phyloP scores from a whole-genome alignment of 2,797 vertebrate genomes.

The Sebastes glaucus region DNA sequence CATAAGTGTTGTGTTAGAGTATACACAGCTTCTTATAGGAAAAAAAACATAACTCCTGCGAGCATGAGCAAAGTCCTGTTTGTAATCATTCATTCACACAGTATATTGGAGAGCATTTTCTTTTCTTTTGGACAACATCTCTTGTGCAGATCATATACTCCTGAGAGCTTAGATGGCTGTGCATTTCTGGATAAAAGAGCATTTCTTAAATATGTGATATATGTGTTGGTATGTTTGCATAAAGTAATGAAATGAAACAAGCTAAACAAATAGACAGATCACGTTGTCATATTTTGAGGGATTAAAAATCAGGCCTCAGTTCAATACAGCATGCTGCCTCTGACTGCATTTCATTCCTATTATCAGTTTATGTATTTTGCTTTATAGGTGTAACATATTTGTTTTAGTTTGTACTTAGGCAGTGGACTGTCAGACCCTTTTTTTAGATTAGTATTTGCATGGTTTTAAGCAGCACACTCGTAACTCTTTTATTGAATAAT shows the following conservation, averaged over 20 bases:
- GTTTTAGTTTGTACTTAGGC: background rate
- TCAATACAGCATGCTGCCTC: background rate
- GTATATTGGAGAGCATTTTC: background rate
- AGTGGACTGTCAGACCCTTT: background rate
- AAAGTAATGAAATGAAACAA: background rate
- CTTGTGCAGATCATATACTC: background rate
- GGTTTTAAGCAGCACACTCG: background rate
- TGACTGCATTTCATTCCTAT: background rate
- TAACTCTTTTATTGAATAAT: background rate
- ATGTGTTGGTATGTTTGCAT: background rate
- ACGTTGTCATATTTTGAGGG: background rate
- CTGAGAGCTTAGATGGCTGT: background rate
- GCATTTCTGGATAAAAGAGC: background rate
- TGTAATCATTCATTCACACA: slow-evolving; percentile 28
- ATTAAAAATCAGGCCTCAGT: background rate
- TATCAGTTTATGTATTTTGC: background rate
- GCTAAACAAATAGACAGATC: background rate
- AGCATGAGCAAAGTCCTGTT: slow-evolving; percentile 30
- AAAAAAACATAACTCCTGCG: background rate
- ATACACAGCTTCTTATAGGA: background rate
- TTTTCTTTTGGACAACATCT: background rate
- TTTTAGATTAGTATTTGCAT: background rate
- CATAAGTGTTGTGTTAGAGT: background rate
- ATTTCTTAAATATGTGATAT: background rate
- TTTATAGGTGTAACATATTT: background rate